phyloP scores from a whole-genome alignment of 2,888 invertebrate genomes.

The Thereva unica region DNA sequence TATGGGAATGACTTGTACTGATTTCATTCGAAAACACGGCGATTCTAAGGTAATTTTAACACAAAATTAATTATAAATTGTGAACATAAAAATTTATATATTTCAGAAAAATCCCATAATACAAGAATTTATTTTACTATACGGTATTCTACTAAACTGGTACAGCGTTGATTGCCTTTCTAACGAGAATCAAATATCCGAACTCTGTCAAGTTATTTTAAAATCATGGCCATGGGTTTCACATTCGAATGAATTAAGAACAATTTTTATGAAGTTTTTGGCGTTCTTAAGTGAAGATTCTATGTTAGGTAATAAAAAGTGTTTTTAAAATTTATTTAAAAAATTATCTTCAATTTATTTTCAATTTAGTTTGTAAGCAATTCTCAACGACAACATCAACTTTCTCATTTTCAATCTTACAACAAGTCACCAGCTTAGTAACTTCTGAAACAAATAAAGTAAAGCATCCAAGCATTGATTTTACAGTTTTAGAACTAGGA shows the following conservation, averaged over 20 bases:
- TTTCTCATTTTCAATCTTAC: slow-evolving; percentile 51
- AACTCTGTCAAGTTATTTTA: slow-evolving; percentile 47
- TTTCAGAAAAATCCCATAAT: slow-evolving; percentile 47
- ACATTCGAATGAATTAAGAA: slow-evolving; percentile 50
- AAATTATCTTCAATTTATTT: background rate
- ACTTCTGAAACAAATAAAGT: slow-evolving; percentile 50
- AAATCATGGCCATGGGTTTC: slow-evolving; percentile 54
- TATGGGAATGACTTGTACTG: slow-evolving; percentile 47
- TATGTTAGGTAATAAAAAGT: slow-evolving; percentile 42
- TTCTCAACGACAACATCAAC: slow-evolving; percentile 47
- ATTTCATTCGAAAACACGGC: slow-evolving; percentile 52
- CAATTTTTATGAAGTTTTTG: slow-evolving; percentile 47
- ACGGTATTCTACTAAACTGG: slow-evolving; percentile 52
- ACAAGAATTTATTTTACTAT: slow-evolving; percentile 48
- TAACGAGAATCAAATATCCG: slow-evolving; percentile 45
- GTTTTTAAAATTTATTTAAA: background rate
- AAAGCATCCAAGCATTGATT: slow-evolving; percentile 42
- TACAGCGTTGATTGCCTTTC: slow-evolving; percentile 48
- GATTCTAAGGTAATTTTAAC: slow-evolving; percentile 46
- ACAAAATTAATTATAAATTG: background rate
- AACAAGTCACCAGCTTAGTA: slow-evolving; percentile 49
- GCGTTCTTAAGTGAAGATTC: slow-evolving; percentile 53
- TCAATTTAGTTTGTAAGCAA: slow-evolving; percentile 50
- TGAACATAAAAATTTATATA: background rate
- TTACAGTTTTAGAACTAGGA: slow-evolving; percentile 45